phyloP scores from a whole-genome alignment of 92 coral and sea anemone genomes.

The Plumapathes pennacea region DNA sequence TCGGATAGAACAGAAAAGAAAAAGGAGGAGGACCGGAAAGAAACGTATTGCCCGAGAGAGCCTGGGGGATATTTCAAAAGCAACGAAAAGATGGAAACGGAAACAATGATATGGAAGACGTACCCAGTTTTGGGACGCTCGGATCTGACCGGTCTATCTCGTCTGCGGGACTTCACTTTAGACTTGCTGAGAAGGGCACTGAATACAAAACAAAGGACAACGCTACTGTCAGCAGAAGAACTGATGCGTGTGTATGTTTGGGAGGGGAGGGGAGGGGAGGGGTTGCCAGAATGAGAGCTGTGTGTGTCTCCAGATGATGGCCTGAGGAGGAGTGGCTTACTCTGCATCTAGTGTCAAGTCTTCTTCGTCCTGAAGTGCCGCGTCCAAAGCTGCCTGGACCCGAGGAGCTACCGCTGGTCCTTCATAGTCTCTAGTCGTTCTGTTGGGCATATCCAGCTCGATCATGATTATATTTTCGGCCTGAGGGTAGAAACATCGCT shows the following conservation, averaged over 20 bases:
- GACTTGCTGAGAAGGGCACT: constrained; percentile 86
- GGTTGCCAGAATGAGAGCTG: neutral
- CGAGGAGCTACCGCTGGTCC: constrained; percentile 98
- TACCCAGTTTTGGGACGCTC: constrained; percentile 94
- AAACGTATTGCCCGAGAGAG: too few species aligned
- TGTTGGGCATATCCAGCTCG: constrained; percentile 95
- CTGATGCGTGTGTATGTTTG: neutral
- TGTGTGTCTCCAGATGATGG: neutral
- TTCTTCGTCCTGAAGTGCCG: constrained; percentile 93
- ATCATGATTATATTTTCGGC: constrained; percentile 97
- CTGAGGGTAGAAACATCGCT: constrained; percentile 17
- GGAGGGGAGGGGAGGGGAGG: neutral
- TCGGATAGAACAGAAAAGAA: too few species aligned
- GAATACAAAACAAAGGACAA: constrained; percentile 1
- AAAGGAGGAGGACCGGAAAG: too few species aligned
- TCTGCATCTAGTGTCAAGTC: constrained; percentile 95
- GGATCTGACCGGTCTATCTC: constrained; percentile 70
- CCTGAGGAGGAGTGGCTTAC: constrained; percentile 43
- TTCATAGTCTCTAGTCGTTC: constrained; percentile 96
- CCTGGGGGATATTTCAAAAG: too few species aligned
- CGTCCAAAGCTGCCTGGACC: constrained; percentile 96
- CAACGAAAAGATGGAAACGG: too few species aligned
- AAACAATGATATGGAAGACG: neutral
- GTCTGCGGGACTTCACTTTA: constrained; percentile 83
- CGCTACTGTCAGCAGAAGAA: neutral